phyloP scores from a whole-genome alignment of 1,140 invertebrate species.

The Drosophila burlai region DNA sequence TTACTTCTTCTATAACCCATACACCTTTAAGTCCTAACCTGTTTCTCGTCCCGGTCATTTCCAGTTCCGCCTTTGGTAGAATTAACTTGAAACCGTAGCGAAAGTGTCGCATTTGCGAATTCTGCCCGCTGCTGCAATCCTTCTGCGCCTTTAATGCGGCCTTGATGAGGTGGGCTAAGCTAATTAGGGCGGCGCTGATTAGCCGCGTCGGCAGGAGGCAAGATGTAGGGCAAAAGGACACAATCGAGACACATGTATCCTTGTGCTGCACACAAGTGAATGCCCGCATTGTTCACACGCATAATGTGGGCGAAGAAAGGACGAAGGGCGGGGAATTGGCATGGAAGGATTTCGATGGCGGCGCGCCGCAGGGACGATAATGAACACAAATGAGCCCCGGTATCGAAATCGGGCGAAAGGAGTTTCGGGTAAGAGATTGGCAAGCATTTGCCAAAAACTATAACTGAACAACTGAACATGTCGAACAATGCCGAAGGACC shows the following conservation, averaged over 20 bases:
- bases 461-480: constrained; percentile 55
- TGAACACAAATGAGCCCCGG: constrained; percentile 76
- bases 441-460: constrained; percentile 74
- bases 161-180: constrained; percentile 74
- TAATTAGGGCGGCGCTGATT: constrained; percentile 72
- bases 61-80: neutral
- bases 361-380: constrained; percentile 80
- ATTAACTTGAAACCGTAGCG: constrained; percentile 32
- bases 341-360: constrained; percentile 64
- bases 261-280: constrained; percentile 52
- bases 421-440: constrained; percentile 70
- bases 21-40: neutral
- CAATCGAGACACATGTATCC: constrained; percentile 43
- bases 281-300: constrained; percentile 60
- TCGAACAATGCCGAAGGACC: constrained; percentile 65
- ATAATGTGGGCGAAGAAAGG: constrained; percentile 28
- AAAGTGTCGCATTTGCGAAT: constrained; percentile 30
- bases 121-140: constrained; percentile 35
- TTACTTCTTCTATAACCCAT: too few species aligned
- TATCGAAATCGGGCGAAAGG: constrained; percentile 58
- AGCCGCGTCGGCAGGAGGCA: constrained; percentile 45
- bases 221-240: constrained; percentile 23
- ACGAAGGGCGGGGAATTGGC: constrained; percentile 9
- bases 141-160: constrained; percentile 62
- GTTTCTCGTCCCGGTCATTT: neutral